A percentile compares a stretch with the other conserved stretches of the same genome.
These are phyloP conservation scores for Caenorhabditis elegans DNA, from an alignment of 1,140 invertebrate species.

Conservation along the genomic window DNA sequence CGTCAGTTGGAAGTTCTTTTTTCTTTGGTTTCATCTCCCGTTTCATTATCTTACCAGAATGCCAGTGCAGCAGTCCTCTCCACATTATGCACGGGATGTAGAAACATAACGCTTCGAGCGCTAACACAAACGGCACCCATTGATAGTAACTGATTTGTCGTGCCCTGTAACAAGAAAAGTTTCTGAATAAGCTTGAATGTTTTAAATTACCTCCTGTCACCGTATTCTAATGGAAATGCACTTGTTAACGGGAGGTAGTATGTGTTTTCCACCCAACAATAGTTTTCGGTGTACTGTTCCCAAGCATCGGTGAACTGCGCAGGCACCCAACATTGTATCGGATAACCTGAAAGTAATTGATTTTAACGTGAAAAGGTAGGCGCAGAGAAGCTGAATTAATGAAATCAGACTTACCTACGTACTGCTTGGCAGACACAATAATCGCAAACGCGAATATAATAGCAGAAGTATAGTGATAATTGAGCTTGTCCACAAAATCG, in stretches of 20 bases:
- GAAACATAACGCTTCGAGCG: conserved; percentile 70
- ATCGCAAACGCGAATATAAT: conserved; percentile 67
- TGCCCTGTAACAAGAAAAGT: conserved; percentile 53
- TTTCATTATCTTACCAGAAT: conserved; percentile 58
- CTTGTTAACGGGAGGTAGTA: conserved; percentile 65
- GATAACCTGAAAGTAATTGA: conserved; percentile 62
- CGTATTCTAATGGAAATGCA: conserved; percentile 65
- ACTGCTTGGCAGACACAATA: conserved; percentile 66
- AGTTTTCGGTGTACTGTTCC: conserved; percentile 66
- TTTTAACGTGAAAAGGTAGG: too few species aligned
- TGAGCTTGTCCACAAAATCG: conserved; percentile 66
- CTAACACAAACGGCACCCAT: conserved; percentile 69
- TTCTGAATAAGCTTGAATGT: too few species aligned
- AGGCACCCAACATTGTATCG: conserved; percentile 66
- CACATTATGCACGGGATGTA: conserved; percentile 70
- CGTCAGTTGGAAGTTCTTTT: conserved; percentile 15
- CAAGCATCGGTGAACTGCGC: conserved; percentile 67
- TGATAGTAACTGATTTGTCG: conserved; percentile 68
- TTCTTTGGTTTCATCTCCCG: neutral
- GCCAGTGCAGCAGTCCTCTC: conserved; percentile 67
- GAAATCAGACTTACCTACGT: conserved; percentile 55
- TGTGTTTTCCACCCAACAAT: conserved; percentile 67
- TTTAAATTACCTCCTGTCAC: conserved; percentile 57
- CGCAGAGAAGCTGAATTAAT: too few species aligned
- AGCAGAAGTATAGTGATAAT: conserved; percentile 66